phyloP scores from a whole-genome alignment of 2,797 vertebrate genomes.

The Tiaroga cobitis region DNA sequence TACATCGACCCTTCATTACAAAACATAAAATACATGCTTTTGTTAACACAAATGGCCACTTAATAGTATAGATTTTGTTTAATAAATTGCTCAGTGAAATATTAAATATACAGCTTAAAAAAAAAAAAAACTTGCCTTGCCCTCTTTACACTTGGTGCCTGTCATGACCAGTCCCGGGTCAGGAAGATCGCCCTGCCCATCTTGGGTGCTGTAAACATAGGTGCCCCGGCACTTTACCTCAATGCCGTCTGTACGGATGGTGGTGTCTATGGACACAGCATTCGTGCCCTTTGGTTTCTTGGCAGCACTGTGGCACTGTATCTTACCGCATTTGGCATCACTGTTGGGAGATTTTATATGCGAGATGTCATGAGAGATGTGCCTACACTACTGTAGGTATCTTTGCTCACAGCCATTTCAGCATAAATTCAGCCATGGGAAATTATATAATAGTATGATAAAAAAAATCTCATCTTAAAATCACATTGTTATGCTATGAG shows the following conservation, averaged over 20 bases:
- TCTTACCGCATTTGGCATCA: constrained; percentile 92
- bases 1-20: not conserved
- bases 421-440: not conserved
- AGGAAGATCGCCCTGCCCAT: constrained; percentile 83
- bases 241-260: constrained; percentile 78
- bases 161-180: constrained; percentile 91
- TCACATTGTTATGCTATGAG: not conserved
- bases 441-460: not conserved
- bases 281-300: constrained; percentile 86
- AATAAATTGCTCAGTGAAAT: not conserved
- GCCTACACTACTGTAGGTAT: not conserved
- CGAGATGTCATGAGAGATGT: not conserved
- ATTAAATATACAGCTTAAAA: not conserved
- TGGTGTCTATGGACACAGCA: constrained; percentile 87
- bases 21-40: not conserved
- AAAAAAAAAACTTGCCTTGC: constrained; percentile 79
- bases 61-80: not conserved
- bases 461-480: not conserved
- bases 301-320: constrained; percentile 93
- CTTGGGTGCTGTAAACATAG: constrained; percentile 84
- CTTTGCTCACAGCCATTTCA: not conserved
- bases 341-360: constrained; percentile 67
- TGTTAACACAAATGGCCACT: not conserved
- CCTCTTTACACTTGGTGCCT: constrained; percentile 89
- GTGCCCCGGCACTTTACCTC: constrained; percentile 90